Evolutionary conservation across 2,888 invertebrate genomes (phyloP).

Genomic region (Herminia tarsipennalis): DNA sequence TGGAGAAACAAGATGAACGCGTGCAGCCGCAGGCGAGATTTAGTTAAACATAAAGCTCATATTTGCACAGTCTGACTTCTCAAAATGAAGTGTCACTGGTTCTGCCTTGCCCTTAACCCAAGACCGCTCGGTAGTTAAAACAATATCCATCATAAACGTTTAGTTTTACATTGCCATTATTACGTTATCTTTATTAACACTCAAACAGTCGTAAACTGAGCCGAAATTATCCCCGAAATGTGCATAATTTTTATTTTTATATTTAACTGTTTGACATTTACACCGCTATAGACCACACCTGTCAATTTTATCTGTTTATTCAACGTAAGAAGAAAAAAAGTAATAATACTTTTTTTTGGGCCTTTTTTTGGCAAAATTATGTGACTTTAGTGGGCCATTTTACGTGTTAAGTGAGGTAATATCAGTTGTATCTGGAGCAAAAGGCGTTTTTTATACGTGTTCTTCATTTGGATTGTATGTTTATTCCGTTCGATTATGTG

Average conservation of each 20-base stretch:
- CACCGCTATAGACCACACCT: constrained; percentile 44
- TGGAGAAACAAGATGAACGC: too few relatives aligned
- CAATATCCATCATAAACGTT: constrained; percentile 64
- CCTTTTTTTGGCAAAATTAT: constrained; percentile 8
- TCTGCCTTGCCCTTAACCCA: constrained; percentile 40
- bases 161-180: constrained; percentile 58
- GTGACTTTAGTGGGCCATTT: constrained; percentile 15
- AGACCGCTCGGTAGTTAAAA: constrained; percentile 39
- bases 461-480: constrained; percentile 5
- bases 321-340: constrained; percentile 1
- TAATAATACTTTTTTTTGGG: not conserved
- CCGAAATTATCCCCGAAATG: constrained; percentile 56
- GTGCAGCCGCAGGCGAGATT: too few relatives aligned
- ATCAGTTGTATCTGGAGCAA: constrained; percentile 15
- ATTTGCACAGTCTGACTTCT: too few relatives aligned
- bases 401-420: constrained; percentile 14
- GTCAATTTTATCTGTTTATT: constrained; percentile 43
- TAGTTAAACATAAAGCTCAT: too few relatives aligned
- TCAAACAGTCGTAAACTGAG: constrained; percentile 60
- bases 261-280: constrained; percentile 50
- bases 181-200: constrained; percentile 67
- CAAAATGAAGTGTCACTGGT: too few relatives aligned
- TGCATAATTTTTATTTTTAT: constrained; percentile 46
- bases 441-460: constrained; percentile 12
- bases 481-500: constrained; percentile 3